phyloP scores from a whole-genome alignment of 2,888 invertebrate genomes.

The Dione juno region DNA sequence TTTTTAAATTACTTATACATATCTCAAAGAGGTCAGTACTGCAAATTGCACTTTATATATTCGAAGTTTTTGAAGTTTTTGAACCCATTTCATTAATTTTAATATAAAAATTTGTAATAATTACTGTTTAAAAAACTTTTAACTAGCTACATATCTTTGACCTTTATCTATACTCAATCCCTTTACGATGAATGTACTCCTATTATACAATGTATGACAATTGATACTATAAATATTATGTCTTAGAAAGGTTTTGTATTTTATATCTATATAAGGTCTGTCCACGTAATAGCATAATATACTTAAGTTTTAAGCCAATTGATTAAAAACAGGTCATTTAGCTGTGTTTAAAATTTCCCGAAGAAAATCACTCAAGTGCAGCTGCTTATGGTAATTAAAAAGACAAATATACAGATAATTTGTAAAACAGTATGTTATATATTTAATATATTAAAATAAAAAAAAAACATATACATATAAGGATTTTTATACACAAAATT shows the following conservation, averaged over 20 bases:
- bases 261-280: conserved; percentile 53
- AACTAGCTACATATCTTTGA: conserved; percentile 48
- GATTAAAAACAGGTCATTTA: no score
- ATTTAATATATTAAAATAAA: not conserved
- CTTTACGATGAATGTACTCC: conserved; percentile 61
- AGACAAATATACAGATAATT: not conserved
- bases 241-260: conserved; percentile 60
- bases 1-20: not conserved
- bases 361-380: no score
- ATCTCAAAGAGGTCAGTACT: not conserved
- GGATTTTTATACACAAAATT: not conserved
- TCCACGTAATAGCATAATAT: conserved; percentile 40
- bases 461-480: not conserved
- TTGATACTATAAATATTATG: conserved; percentile 47
- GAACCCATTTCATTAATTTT: conserved; percentile 19
- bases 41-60: not conserved
- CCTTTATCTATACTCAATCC: conserved; percentile 62
- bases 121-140: not conserved
- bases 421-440: no score
- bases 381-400: no score
- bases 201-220: conserved; percentile 49
- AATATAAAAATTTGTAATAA: not conserved
- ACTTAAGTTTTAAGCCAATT: no score
- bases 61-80: not conserved
- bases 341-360: no score